Evolutionary conservation across 2,113 vertebrate species (phyloP).

Genomic region (Otolemur garnettii): DNA sequence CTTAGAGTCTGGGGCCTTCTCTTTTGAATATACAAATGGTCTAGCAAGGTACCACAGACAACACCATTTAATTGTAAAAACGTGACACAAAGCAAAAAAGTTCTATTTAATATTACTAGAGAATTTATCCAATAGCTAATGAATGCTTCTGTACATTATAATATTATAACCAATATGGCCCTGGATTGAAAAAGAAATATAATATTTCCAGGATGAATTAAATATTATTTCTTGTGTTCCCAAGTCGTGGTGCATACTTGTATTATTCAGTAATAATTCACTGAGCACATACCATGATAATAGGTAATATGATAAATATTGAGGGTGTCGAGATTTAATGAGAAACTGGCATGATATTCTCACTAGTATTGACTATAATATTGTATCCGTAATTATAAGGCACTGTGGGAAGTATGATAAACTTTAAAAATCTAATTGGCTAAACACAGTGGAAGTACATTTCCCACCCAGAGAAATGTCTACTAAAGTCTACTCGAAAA

Average conservation of each 20-base stretch:
- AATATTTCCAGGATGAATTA: constrained; percentile 20
- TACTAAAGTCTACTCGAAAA: not conserved
- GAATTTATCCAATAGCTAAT: constrained; percentile 30
- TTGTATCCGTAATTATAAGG: not conserved
- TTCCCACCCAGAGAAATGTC: not conserved
- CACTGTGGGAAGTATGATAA: not conserved
- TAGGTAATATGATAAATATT: not conserved
- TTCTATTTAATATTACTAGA: constrained; percentile 32
- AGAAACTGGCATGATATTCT: not conserved
- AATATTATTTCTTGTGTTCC: constrained; percentile 15
- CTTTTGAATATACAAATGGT: constrained; percentile 71
- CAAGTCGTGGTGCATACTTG: not conserved
- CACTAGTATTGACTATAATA: not conserved
- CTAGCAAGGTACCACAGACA: not conserved
- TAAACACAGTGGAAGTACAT: not conserved
- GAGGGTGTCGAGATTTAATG: not conserved
- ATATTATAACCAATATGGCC: not conserved
- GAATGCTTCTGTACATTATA: not conserved
- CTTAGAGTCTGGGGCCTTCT: not conserved
- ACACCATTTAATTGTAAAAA: not conserved
- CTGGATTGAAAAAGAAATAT: constrained; percentile 36
- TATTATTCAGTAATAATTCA: not conserved
- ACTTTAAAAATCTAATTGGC: not conserved
- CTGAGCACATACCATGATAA: not conserved
- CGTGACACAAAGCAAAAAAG: constrained; percentile 16